Conservation (phyloP, 2,113 vertebrate species). For the Solea senegalensis region DNA sequence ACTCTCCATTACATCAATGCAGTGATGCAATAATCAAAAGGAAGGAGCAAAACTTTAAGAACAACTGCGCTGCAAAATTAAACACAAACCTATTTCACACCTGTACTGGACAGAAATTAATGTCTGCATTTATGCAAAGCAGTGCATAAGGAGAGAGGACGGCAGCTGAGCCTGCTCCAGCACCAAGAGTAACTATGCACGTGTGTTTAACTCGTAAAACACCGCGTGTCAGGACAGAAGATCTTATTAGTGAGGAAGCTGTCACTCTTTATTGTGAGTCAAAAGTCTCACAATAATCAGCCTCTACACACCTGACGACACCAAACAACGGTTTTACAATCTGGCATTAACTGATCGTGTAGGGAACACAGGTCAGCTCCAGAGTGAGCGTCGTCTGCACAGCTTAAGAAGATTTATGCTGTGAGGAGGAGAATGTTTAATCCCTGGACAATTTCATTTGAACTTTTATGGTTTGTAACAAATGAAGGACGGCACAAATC, state of each 20-base stretch:
- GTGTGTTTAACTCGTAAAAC: background rate
- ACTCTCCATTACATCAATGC: background rate
- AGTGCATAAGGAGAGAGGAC: background rate
- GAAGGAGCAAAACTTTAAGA: background rate
- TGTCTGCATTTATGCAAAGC: slow-evolving; percentile 1
- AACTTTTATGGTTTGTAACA: too few relatives aligned
- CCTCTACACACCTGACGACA: background rate
- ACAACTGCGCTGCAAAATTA: background rate
- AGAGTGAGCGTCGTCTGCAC: background rate
- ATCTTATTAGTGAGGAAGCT: too few relatives aligned
- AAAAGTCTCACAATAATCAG: background rate
- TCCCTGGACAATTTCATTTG: too few relatives aligned
- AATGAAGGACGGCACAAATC: too few relatives aligned
- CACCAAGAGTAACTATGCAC: background rate
- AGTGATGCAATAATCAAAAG: background rate
- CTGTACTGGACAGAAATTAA: background rate
- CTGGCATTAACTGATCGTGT: background rate
- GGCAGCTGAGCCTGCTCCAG: background rate
- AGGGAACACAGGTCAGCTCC: background rate
- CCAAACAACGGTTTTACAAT: background rate
- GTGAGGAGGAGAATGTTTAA: too few relatives aligned
- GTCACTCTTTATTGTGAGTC: background rate
- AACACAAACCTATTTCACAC: background rate
- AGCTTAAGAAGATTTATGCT: background rate
- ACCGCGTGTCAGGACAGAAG: too few relatives aligned